Conservation (phyloP, 2,888 invertebrate genomes). For the Cyrtodaria siliqua region DNA sequence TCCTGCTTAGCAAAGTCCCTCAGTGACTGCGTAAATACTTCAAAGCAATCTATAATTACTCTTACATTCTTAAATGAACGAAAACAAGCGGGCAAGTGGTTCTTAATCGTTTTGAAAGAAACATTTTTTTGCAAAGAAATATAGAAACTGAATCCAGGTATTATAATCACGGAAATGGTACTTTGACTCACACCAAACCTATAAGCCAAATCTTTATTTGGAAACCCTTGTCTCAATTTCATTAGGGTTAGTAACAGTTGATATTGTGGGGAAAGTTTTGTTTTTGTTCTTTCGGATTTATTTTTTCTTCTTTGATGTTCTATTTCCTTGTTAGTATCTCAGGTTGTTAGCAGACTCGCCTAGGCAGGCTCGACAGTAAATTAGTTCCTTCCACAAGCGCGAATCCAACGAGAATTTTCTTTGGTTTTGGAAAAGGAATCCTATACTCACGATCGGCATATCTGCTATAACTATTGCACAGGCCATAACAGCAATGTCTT, state of each 20-base stretch:
- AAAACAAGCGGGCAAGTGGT: not conserved
- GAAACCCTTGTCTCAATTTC: constrained; percentile 21
- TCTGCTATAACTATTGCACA: too few relatives aligned
- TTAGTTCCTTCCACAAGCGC: too few relatives aligned
- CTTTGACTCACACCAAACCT: constrained; percentile 19
- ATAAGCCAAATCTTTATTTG: constrained; percentile 29
- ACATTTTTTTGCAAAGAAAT: not conserved
- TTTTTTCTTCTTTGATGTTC: too few relatives aligned
- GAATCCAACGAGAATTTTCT: too few relatives aligned
- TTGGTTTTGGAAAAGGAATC: too few relatives aligned
- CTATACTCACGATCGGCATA: too few relatives aligned
- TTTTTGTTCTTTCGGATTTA: not conserved
- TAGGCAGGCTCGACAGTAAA: too few relatives aligned
- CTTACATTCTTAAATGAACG: constrained; percentile 15
- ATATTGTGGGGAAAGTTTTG: constrained; percentile 16
- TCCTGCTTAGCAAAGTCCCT: constrained; percentile 34
- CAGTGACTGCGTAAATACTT: constrained; percentile 32
- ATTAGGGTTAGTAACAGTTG: constrained; percentile 19
- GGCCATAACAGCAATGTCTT: too few relatives aligned
- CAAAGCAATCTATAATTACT: constrained; percentile 40
- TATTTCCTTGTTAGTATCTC: too few relatives aligned
- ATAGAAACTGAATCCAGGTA: constrained; percentile 29
- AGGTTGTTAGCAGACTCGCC: too few relatives aligned
- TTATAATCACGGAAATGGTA: constrained; percentile 18
- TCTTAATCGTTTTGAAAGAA: constrained; percentile 10